phyloP scores from a whole-genome alignment of 2,113 vertebrate genomes.

The Sula dactylatra region DNA sequence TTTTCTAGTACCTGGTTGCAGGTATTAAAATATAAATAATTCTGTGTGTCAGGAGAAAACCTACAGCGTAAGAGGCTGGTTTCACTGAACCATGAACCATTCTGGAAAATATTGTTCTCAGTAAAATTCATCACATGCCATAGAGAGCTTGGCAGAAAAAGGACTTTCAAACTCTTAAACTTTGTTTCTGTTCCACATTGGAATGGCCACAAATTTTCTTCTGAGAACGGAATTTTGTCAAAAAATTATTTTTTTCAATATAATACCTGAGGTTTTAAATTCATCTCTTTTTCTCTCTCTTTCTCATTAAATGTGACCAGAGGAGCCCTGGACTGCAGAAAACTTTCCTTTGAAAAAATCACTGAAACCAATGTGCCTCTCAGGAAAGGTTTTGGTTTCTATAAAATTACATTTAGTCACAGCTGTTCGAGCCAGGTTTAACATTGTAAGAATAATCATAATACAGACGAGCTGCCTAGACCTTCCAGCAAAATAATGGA shows the following conservation, averaged over 20 bases:
- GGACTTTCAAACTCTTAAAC: not conserved
- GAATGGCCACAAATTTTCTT: not conserved
- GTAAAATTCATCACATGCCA: not conserved
- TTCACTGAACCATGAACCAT: not conserved
- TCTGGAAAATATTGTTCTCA: not conserved
- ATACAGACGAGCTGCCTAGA: not conserved
- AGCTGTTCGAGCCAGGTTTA: not conserved
- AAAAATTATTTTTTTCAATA: not conserved
- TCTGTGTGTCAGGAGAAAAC: not conserved
- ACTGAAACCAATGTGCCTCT: not conserved
- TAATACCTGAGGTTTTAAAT: not conserved
- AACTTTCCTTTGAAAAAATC: not conserved
- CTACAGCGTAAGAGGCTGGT: not conserved
- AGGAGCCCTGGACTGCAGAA: not conserved
- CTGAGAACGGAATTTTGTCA: not conserved
- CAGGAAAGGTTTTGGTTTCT: not conserved
- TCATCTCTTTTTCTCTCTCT: not conserved
- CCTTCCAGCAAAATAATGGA: not conserved
- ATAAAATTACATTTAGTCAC: not conserved
- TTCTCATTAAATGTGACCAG: not conserved
- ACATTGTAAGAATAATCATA: not conserved
- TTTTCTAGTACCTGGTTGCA: not conserved
- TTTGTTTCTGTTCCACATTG: not conserved
- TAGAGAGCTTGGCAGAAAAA: not conserved
- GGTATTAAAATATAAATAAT: not conserved